phyloP scores from a whole-genome alignment of 1,140 invertebrate species.

The Bombyx mandarina region DNA sequence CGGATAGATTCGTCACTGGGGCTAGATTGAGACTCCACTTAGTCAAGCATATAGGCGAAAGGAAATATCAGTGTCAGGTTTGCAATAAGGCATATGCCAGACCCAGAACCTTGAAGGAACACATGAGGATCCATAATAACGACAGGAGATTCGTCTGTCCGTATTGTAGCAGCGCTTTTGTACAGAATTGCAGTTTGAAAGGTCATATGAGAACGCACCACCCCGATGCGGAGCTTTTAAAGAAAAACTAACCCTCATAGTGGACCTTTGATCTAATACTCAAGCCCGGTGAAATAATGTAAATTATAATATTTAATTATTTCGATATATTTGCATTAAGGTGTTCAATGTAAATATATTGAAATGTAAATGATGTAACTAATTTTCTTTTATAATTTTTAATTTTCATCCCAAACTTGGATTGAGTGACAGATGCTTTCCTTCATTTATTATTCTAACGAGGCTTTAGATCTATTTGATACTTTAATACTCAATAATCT shows the following conservation, averaged over 20 bases:
- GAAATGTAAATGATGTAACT: too few species aligned
- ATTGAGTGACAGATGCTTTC: too few species aligned
- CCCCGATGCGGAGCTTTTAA: constrained; percentile 32
- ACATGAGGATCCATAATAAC: constrained; percentile 65
- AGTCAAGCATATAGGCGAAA: constrained; percentile 41
- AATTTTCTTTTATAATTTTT: too few species aligned
- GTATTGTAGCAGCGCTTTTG: constrained; percentile 69
- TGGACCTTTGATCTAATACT: constrained; percentile 3
- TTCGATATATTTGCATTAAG: too few species aligned
- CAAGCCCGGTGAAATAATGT: too few species aligned
- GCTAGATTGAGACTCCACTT: constrained; percentile 49
- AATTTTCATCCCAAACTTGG: too few species aligned
- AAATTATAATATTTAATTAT: too few species aligned
- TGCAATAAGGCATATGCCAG: constrained; percentile 70
- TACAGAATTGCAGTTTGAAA: constrained; percentile 60
- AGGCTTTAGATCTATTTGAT: too few species aligned
- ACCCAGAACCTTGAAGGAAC: constrained; percentile 66
- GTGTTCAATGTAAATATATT: too few species aligned
- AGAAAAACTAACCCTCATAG: constrained; percentile 9
- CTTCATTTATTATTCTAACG: too few species aligned
- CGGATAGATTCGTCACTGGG: constrained; percentile 46
- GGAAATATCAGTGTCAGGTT: constrained; percentile 50
- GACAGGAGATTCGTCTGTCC: constrained; percentile 62
- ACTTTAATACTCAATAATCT: too few species aligned
- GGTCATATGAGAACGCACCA: constrained; percentile 57